Percentiles rank a stretch among this genome's conserved stretches.
Evolutionary conservation across 2,113 vertebrate genomes (phyloP).

Genomic region (Heteronetta atricapilla): DNA sequence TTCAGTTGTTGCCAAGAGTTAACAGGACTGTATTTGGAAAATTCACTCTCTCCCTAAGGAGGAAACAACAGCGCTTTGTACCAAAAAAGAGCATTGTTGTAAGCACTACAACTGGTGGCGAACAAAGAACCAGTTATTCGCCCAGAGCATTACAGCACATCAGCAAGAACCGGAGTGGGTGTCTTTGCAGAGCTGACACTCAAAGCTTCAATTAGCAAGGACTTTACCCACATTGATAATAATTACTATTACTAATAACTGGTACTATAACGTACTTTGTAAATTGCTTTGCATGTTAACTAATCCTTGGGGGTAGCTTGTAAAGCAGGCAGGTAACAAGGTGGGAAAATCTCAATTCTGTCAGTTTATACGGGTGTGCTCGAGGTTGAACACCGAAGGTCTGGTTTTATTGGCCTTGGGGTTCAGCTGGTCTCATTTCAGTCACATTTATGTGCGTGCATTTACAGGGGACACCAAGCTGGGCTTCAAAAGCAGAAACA

Average conservation of each 20-base stretch:
- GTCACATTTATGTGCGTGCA: not conserved
- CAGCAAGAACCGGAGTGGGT: slow-evolving; percentile 28
- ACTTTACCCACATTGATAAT: not conserved
- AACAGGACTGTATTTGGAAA: slow-evolving; percentile 8
- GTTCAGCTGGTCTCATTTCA: not conserved
- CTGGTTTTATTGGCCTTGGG: not conserved
- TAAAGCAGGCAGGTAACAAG: not conserved
- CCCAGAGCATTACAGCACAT: not conserved
- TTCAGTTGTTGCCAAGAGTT: slow-evolving; percentile 23
- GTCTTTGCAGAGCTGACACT: slow-evolving; percentile 8
- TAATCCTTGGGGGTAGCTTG: not conserved
- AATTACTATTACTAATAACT: slow-evolving; percentile 7
- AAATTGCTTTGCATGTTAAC: not conserved
- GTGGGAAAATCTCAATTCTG: not conserved
- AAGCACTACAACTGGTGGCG: not conserved
- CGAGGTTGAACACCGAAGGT: not conserved
- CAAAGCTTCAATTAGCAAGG: slow-evolving; percentile 27
- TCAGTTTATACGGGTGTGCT: not conserved
- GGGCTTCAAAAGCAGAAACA: not conserved
- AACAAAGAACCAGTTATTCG: slow-evolving; percentile 42
- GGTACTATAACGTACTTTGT: not conserved
- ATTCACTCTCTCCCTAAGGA: not conserved
- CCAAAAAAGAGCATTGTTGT: not conserved
- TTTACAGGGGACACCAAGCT: not conserved
- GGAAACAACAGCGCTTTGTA: not conserved